Conservation (phyloP, 2,888 invertebrate species). For the Sipha maydis region DNA sequence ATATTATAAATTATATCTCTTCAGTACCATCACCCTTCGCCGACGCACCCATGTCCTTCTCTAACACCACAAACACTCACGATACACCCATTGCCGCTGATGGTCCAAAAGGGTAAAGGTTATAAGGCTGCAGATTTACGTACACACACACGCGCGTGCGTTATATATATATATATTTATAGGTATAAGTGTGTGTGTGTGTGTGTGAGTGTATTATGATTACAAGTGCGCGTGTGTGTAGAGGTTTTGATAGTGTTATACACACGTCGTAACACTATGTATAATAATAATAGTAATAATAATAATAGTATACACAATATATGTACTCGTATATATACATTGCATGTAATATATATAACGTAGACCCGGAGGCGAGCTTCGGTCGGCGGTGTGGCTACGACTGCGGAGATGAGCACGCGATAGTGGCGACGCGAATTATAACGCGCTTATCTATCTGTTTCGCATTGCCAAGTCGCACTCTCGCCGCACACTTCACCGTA, state of each 20-base stretch:
- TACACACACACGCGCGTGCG: not conserved
- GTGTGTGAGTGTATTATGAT: not conserved
- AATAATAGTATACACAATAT: not conserved
- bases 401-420: constrained; percentile 16
- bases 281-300: not conserved
- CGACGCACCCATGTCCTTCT: not conserved
- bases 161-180: too few species aligned
- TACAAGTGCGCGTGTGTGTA: not conserved
- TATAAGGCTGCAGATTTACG: not conserved
- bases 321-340: not conserved
- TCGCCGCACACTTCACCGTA: not conserved
- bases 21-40: constrained; percentile 29
- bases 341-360: not conserved
- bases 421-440: constrained; percentile 45
- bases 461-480: constrained; percentile 47
- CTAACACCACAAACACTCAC: not conserved
- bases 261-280: constrained; percentile 11
- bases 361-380: not conserved
- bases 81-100: not conserved
- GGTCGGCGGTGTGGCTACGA: not conserved
- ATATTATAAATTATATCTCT: constrained; percentile 49
- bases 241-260: constrained; percentile 4
- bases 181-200: not conserved
- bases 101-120: not conserved
- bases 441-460: constrained; percentile 53